Percentiles rank a stretch among this genome's conserved stretches.
These are phyloP conservation scores for Halesus radiatus DNA, from an alignment of 1,140 invertebrate species.

Conservation along the genomic window DNA sequence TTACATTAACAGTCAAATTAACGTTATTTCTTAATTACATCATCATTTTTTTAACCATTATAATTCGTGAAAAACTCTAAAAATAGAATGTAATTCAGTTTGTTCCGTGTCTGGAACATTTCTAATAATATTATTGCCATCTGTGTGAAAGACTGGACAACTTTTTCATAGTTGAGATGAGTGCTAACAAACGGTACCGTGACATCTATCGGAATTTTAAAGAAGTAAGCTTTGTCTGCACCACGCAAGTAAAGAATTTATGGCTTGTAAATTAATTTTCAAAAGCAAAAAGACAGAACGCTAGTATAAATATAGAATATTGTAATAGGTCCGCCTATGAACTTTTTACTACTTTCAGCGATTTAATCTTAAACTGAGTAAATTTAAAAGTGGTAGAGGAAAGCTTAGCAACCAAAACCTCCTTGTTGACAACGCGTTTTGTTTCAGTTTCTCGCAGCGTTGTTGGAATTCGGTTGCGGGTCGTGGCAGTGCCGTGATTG, in stretches of 20 bases:
- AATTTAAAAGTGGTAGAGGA: not conserved
- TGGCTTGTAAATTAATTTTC: not conserved
- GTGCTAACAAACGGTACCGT: too few species aligned
- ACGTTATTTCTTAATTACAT: too few species aligned
- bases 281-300: not conserved
- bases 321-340: not conserved
- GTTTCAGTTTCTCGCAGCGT: conserved; percentile 6
- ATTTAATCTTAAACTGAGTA: not conserved
- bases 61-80: too few species aligned
- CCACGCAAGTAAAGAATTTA: not conserved
- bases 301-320: not conserved
- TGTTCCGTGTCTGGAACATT: too few species aligned
- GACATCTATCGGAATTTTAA: not conserved
- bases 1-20: too few species aligned
- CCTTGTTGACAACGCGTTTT: conserved; percentile 18
- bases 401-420: not conserved
- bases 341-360: not conserved
- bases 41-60: too few species aligned
- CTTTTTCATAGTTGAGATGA: too few species aligned
- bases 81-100: too few species aligned
- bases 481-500: not conserved
- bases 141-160: too few species aligned
- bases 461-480: not conserved
- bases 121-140: too few species aligned
- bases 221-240: not conserved